These are phyloP conservation scores for Epistrophe eligans DNA, from an alignment of 2,888 invertebrate genomes.

Conservation along the genomic window DNA sequence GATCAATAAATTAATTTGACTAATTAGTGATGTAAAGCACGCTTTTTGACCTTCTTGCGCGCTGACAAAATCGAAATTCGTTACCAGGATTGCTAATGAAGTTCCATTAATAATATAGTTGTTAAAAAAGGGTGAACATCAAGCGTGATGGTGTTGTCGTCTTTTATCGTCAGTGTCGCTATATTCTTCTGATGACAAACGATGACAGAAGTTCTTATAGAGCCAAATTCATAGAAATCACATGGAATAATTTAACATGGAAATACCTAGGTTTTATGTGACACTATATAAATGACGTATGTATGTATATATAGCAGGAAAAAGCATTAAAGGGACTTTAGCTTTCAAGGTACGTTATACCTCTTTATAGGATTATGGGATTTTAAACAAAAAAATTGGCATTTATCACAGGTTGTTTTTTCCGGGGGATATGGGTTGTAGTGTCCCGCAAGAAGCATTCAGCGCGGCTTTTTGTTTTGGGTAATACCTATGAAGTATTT, in stretches of 20 bases:
- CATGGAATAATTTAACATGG: conserved; percentile 24
- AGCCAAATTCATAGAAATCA: conserved; percentile 16
- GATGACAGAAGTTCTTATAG: conserved; percentile 49
- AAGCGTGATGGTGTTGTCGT: conserved; percentile 1
- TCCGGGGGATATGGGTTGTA: too few species aligned
- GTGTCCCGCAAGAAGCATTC: too few species aligned
- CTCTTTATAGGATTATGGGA: too few species aligned
- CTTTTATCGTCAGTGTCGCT: background rate
- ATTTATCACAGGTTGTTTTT: too few species aligned
- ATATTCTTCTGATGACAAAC: conserved; percentile 44
- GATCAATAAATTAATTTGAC: conserved; percentile 8
- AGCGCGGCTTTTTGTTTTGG: too few species aligned
- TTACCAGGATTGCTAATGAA: conserved; percentile 56
- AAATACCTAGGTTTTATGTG: conserved; percentile 4
- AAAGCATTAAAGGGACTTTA: background rate
- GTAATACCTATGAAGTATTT: too few species aligned
- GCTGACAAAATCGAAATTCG: conserved; percentile 44
- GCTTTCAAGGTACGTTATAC: background rate
- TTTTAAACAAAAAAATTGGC: too few species aligned
- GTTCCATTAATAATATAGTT: conserved; percentile 37
- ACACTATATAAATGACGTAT: background rate
- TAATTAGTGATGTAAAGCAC: conserved; percentile 62
- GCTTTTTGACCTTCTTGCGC: conserved; percentile 39
- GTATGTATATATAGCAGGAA: background rate
- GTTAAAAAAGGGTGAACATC: conserved; percentile 6